These are phyloP conservation scores for Philaenus spumarius DNA, from an alignment of 1,140 invertebrate species.

Conservation along the genomic window DNA sequence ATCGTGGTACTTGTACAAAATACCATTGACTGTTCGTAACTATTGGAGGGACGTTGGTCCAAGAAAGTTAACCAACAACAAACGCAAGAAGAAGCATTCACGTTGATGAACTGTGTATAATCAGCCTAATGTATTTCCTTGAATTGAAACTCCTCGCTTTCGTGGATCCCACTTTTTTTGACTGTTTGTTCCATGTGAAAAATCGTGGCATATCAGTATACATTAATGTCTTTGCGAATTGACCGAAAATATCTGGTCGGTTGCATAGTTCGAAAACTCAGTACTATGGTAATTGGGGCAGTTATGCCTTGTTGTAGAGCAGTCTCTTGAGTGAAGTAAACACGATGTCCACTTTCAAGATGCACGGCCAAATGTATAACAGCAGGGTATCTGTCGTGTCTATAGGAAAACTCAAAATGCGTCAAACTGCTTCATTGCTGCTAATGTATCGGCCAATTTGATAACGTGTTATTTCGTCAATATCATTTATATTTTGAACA, in stretches of 20 bases:
- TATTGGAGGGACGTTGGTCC: too few relatives aligned
- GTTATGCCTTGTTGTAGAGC: not conserved
- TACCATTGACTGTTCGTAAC: too few relatives aligned
- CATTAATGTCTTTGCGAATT: not conserved
- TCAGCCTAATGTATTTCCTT: too few relatives aligned
- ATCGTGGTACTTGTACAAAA: too few relatives aligned
- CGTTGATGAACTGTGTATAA: too few relatives aligned
- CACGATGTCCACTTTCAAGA: constrained; percentile 33
- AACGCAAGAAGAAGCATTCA: too few relatives aligned
- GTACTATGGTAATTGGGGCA: constrained; percentile 2
- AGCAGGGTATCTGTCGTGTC: constrained; percentile 37
- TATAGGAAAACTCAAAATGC: constrained; percentile 37
- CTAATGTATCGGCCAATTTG: constrained; percentile 40
- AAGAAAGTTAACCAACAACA: too few relatives aligned
- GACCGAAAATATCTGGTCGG: not conserved
- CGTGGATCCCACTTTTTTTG: not conserved
- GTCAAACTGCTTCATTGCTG: constrained; percentile 39
- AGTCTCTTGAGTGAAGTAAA: constrained; percentile 30
- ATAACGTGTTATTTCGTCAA: constrained; percentile 10
- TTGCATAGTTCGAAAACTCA: not conserved
- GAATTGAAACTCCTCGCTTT: too few relatives aligned
- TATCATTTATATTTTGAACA: constrained; percentile 20
- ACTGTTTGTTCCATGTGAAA: not conserved
- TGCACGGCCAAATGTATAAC: too few relatives aligned
- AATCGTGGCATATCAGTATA: not conserved